phyloP scores from a whole-genome alignment of 2,888 invertebrate genomes.

The Spialia ferax region DNA sequence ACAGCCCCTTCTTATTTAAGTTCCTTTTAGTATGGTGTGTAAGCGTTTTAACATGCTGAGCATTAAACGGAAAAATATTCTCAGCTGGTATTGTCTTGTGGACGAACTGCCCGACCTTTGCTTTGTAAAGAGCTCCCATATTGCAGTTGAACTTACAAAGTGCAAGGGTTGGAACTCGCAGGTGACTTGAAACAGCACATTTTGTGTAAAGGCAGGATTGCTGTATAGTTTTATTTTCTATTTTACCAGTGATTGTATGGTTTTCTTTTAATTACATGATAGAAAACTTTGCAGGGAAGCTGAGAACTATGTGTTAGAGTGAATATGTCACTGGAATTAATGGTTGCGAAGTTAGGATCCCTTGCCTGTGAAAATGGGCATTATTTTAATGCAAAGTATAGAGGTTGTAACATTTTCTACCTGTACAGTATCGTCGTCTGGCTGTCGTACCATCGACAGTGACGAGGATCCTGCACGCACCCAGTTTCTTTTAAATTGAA shows the following conservation, averaged over 20 bases:
- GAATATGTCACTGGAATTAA: conserved; percentile 80
- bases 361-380: conserved; percentile 92
- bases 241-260: conserved; percentile 73
- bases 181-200: conserved; percentile 54
- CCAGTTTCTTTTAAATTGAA: conserved; percentile 86
- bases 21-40: conserved; percentile 68
- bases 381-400: conserved; percentile 97
- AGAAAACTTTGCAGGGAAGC: conserved; percentile 85
- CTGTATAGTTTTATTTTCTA: conserved; percentile 62
- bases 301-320: conserved; percentile 83
- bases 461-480: conserved; percentile 79
- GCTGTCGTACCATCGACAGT: conserved; percentile 58
- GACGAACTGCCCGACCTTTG: conserved; percentile 83
- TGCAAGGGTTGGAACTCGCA: conserved; percentile 77
- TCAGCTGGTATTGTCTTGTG: conserved; percentile 83
- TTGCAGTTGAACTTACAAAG: conserved; percentile 69
- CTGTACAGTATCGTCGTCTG: conserved; percentile 79
- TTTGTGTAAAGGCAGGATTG: conserved; percentile 66
- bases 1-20: conserved; percentile 58
- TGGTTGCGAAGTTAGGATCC: conserved; percentile 84
- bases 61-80: conserved; percentile 85
- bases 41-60: conserved; percentile 81
- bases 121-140: conserved; percentile 78
- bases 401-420: conserved; percentile 91
- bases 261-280: conserved; percentile 81